These are phyloP conservation scores for Chrysoperla carnea DNA, from an alignment of 1,140 invertebrate species.

Conservation along the genomic window DNA sequence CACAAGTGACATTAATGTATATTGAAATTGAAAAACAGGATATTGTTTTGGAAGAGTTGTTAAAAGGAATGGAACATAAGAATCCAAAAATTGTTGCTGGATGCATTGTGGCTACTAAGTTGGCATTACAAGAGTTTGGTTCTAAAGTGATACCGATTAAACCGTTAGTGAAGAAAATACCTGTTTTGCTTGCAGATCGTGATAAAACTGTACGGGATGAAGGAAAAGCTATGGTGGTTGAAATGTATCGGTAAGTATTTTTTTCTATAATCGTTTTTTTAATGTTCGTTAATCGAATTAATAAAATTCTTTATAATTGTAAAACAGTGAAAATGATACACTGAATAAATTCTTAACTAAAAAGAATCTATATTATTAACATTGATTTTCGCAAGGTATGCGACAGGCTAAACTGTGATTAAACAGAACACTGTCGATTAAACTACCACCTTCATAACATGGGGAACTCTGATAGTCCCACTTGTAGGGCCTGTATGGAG, in stretches of 20 bases:
- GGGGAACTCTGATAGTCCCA: no score
- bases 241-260: constrained; percentile 57
- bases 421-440: no score
- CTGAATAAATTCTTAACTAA: no score
- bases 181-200: constrained; percentile 68
- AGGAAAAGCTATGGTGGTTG: constrained; percentile 71
- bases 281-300: no score
- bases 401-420: no score
- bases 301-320: no score
- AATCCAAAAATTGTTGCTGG: constrained; percentile 88
- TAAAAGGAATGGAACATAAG: constrained; percentile 88
- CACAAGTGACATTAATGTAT: constrained; percentile 82
- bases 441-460: no score
- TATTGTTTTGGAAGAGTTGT: constrained; percentile 71
- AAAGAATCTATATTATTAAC: no score
- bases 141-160: constrained; percentile 82
- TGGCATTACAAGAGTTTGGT: constrained; percentile 75
- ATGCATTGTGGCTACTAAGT: constrained; percentile 57
- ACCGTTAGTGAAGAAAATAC: constrained; percentile 74
- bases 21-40: constrained; percentile 95
- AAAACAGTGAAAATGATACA: no score
- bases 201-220: constrained; percentile 88
- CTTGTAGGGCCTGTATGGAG: no score
- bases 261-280: neutral
- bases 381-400: no score